Evolutionary conservation across 1,140 invertebrate species (phyloP).

Genomic region (Manduca sexta): DNA sequence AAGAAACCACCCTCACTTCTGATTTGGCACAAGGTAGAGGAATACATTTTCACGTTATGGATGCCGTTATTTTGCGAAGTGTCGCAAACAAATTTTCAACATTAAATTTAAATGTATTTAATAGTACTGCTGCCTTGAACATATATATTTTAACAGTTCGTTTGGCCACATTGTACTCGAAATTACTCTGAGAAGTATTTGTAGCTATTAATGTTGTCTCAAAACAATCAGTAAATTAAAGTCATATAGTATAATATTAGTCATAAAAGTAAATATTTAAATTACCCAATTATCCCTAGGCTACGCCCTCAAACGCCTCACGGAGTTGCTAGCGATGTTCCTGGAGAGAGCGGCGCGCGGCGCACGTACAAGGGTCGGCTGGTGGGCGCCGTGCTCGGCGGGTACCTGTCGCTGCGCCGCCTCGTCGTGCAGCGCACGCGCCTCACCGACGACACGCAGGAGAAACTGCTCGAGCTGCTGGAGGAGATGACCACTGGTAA

Average conservation of each 20-base stretch:
- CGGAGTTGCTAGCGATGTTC: conserved; percentile 89
- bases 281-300: conserved; percentile 50
- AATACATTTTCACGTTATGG: not conserved
- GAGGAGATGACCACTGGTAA: conserved; percentile 96
- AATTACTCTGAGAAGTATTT: no score
- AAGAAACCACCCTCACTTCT: conserved; percentile 93
- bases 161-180: no score
- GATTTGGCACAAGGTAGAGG: conserved; percentile 89
- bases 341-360: conserved; percentile 88
- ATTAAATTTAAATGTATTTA: no score
- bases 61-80: no score
- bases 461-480: conserved; percentile 93
- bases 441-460: conserved; percentile 96
- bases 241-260: no score
- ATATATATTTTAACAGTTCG: no score
- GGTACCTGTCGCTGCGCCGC: conserved; percentile 92
- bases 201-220: no score
- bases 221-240: no score
- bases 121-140: no score
- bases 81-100: no score
- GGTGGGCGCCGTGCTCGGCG: conserved; percentile 92
- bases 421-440: conserved; percentile 96
- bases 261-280: no score
- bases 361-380: conserved; percentile 92
- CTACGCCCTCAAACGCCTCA: conserved; percentile 89